Base-by-base conservation (phyloP, 1,140 invertebrate species). In the Heliconius melpomene region DNA sequence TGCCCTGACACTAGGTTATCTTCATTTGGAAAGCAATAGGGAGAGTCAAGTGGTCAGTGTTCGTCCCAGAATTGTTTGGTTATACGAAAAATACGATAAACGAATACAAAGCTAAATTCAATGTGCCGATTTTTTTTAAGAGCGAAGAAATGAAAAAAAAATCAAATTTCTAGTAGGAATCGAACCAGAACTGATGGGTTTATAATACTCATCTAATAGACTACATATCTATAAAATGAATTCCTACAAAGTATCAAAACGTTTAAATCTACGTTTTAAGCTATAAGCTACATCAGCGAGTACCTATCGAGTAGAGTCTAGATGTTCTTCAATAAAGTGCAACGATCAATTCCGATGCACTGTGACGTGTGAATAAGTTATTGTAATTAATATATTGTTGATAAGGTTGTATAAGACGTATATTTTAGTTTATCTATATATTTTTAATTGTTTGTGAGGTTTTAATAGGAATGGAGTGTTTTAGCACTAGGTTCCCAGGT, bases 241-340 rank as follows among this genome's bases (percentile, higher is more conserved):
- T 66, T 36, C 36, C 23, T 40, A n/a, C 29, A 72, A 84, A 90
- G 84, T 89, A 89, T 88, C 88, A 90, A 89, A 32, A 75, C 7
- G 1, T 13, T 57, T 36, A n/a, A 5, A 38, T 66, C 8, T 18
- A 50, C 66, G 66, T 66, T 87, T 78, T 72, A 81, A 86, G 84
- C 88, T 89, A 89, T 86, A 86, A 54, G 83, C 82, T 91, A 87
- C 88, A 91, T 92, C 90, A 89, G 88, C 88, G 82, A 87, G 89
- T 90, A 6, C 5, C 32, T 32, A 92, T 90, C 88, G 86, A 87
- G 79, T 86, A 74, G 85, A 88, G 85, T 86, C 85, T 87, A 87
- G 86, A 86, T 85, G 80, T 79, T 78, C 90, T 88, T 89, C 89
- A 90, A 89, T 89, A 90, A 89, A 87, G 85, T 85, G 86, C 79